Conservation (phyloP, 2,888 invertebrate species). For the Nomada fucata region DNA sequence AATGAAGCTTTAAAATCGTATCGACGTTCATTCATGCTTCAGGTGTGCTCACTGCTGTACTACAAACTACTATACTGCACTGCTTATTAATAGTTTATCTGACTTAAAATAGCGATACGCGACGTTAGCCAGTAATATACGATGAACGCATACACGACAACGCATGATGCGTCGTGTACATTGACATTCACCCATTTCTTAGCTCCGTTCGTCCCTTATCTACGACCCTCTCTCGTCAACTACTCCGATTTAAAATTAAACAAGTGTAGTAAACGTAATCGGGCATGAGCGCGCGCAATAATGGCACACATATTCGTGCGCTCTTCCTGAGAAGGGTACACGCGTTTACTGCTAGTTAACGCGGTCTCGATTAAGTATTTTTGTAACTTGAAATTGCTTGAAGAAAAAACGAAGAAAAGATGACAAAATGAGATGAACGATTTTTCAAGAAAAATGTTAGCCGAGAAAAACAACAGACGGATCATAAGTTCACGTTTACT, state of each 20-base stretch:
- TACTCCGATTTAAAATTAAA: constrained; percentile 62
- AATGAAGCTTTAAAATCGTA: neutral
- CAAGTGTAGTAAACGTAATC: constrained; percentile 28
- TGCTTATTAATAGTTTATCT: neutral
- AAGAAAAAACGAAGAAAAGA: neutral
- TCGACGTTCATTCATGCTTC: neutral
- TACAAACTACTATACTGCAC: too few relatives aligned
- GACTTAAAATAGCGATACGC: neutral
- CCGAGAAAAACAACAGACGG: neutral
- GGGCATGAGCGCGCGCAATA: neutral
- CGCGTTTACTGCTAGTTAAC: constrained; percentile 2
- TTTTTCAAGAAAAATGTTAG: neutral
- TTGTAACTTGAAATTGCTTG: neutral
- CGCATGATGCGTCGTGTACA: constrained; percentile 23
- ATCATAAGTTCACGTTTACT: constrained; percentile 21
- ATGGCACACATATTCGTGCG: constrained; percentile 1
- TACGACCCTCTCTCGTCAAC: constrained; percentile 32
- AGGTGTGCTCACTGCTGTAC: neutral
- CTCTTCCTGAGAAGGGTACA: constrained; percentile 3
- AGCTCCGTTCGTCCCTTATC: constrained; percentile 48
- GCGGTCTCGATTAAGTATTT: constrained; percentile 8
- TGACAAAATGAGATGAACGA: neutral
- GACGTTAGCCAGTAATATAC: neutral
- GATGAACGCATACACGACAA: neutral
- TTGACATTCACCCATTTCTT: constrained; percentile 60